Conservation (phyloP, 2,113 vertebrate species). For the Ceratotherium simum region DNA sequence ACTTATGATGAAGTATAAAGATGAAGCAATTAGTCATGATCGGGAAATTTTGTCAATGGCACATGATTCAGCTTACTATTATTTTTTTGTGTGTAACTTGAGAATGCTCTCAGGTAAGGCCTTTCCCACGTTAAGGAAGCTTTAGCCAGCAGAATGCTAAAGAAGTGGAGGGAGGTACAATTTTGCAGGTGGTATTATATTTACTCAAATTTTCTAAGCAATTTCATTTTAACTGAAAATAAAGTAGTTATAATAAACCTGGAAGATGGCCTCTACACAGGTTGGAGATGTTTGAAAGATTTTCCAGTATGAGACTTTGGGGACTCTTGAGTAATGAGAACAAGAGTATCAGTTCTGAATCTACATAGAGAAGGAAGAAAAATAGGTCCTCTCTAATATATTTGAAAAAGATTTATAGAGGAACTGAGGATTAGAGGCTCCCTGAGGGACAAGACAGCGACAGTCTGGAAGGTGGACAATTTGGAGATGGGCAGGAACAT, state of each 20-base stretch:
- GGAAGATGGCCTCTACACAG: not conserved
- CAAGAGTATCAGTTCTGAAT: not conserved
- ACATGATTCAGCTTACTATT: not conserved
- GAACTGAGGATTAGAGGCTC: not conserved
- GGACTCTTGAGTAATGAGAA: not conserved
- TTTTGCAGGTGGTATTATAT: not conserved
- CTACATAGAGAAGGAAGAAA: not conserved
- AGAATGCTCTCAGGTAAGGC: not conserved
- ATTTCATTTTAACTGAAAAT: not conserved
- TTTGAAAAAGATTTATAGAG: not conserved
- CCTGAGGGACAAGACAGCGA: not conserved
- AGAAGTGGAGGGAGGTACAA: not conserved
- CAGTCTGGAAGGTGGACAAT: not conserved
- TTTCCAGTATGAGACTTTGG: not conserved
- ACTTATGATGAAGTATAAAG: not conserved
- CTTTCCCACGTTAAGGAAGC: not conserved
- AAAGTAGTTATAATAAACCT: not conserved
- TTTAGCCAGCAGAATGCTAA: not conserved
- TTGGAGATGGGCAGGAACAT: not conserved
- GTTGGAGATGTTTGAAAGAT: not conserved
- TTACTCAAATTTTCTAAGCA: constrained; percentile 14
- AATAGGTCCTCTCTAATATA: not conserved
- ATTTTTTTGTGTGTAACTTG: not conserved
- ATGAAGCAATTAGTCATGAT: constrained; percentile 2
- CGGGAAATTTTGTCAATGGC: constrained; percentile 1